Evolutionary conservation across 2,113 vertebrate genomes (phyloP).

Genomic region (Dromiciops gliroides): DNA sequence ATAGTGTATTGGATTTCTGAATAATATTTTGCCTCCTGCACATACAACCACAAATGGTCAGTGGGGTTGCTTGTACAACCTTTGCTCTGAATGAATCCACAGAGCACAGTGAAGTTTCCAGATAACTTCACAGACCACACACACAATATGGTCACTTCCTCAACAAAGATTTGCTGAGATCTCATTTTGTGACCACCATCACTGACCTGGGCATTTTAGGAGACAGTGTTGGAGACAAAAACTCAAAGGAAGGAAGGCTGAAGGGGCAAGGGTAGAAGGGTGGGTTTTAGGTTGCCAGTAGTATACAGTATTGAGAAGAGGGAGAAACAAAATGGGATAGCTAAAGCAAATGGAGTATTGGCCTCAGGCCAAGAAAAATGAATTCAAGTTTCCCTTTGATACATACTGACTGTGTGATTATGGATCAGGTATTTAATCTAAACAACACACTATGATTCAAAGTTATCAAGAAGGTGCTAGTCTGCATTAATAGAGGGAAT

Average conservation of each 20-base stretch:
- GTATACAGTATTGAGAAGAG: neutral
- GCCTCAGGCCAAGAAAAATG: neutral
- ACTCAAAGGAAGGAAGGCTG: neutral
- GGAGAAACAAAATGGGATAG: neutral
- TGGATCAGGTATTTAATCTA: neutral
- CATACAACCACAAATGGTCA: neutral
- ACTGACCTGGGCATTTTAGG: neutral
- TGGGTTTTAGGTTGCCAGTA: neutral
- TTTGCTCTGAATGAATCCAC: neutral
- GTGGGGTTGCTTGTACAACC: neutral
- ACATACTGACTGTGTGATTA: neutral
- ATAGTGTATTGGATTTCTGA: neutral
- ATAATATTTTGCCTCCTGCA: neutral
- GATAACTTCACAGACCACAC: neutral
- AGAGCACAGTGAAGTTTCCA: neutral
- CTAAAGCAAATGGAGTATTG: neutral
- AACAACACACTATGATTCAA: too few relatives aligned
- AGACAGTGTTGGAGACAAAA: neutral
- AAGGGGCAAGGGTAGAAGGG: neutral
- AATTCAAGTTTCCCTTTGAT: neutral
- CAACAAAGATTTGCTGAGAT: neutral
- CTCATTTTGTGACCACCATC: neutral
- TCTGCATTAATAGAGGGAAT: neutral
- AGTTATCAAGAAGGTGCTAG: neutral
- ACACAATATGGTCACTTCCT: neutral